Conservation (phyloP, 1,140 invertebrate species). For the Lepidurus couesii region DNA sequence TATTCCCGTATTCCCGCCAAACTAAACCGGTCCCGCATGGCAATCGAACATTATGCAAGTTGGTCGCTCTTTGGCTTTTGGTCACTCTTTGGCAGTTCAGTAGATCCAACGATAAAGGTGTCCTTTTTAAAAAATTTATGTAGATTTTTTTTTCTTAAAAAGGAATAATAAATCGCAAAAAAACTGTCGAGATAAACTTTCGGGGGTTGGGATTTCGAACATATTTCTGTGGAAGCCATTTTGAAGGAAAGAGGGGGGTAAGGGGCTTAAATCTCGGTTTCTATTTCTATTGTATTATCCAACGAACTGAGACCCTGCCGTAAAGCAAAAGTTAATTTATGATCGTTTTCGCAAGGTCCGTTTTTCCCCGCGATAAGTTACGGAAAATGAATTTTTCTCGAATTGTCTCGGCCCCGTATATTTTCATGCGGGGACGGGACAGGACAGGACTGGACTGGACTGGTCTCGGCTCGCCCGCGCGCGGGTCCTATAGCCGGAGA, state of each 20-base stretch:
- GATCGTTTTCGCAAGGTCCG: neutral
- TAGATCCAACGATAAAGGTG: too few species aligned
- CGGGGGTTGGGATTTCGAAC: too few species aligned
- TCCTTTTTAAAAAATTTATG: too few species aligned
- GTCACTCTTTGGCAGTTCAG: too few species aligned
- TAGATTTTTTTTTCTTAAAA: too few species aligned
- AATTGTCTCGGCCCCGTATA: neutral
- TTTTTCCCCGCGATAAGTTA: slow-evolving; percentile 1
- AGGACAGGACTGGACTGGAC: neutral
- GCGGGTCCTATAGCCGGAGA: neutral
- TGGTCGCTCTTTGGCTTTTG: too few species aligned
- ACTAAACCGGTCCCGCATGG: neutral
- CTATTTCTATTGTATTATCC: neutral
- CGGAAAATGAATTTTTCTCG: neutral
- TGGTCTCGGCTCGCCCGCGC: neutral
- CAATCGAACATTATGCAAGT: too few species aligned
- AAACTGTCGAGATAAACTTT: too few species aligned
- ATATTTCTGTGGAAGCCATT: too few species aligned
- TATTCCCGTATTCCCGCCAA: neutral
- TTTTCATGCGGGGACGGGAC: neutral
- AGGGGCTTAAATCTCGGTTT: neutral
- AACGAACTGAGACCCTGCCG: neutral
- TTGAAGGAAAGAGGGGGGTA: neutral
- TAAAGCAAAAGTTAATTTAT: neutral
- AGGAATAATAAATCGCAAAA: too few species aligned